Percentiles rank a stretch among this genome's conserved stretches.
phyloP scores from a whole-genome alignment of 2,113 vertebrate species.

The Lagopus leucura region DNA sequence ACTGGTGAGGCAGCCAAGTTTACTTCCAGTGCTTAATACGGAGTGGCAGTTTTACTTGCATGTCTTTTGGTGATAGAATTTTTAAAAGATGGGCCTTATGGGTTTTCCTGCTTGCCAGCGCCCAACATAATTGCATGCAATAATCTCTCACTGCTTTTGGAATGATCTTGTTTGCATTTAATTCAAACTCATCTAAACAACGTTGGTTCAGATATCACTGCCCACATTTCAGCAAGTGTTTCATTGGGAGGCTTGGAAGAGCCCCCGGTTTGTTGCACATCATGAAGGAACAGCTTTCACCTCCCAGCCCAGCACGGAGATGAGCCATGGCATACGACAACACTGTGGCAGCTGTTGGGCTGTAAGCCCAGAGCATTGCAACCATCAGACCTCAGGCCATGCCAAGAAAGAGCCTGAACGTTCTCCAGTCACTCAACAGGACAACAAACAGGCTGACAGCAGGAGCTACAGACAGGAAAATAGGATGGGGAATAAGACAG shows the following conservation, averaged over 20 bases:
- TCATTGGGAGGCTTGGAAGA: neutral
- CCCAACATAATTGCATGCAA: neutral
- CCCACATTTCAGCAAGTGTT: accelerated
- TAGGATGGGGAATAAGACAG: neutral
- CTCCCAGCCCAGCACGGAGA: neutral
- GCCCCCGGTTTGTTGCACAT: neutral
- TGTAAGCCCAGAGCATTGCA: neutral
- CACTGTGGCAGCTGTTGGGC: neutral
- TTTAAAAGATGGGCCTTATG: neutral
- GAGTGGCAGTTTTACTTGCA: neutral
- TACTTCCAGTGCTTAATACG: neutral
- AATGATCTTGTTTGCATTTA: neutral
- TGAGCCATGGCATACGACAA: neutral
- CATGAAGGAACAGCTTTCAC: neutral
- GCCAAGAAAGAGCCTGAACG: neutral
- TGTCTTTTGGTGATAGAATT: neutral
- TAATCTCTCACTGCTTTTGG: neutral
- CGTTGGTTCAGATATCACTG: accelerated
- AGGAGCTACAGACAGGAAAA: neutral
- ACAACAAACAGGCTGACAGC: neutral
- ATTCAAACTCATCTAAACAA: neutral
- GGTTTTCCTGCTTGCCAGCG: neutral
- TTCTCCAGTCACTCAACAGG: neutral
- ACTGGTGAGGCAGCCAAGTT: neutral
- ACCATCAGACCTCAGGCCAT: neutral